Conservation (phyloP, 2,888 invertebrate genomes). For the Meghimatium bilineatum region DNA sequence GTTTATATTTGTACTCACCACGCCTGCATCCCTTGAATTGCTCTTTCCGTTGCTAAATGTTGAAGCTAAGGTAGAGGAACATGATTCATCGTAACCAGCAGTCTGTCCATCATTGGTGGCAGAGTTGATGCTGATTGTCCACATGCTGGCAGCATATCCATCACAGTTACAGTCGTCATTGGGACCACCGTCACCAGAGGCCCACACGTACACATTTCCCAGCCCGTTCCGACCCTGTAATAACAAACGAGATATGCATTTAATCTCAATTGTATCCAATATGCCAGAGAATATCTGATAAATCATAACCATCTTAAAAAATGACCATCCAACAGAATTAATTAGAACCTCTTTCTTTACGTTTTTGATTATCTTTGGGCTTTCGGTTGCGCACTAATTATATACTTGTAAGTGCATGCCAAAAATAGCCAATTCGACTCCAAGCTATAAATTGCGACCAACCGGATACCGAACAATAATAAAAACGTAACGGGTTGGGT, state of each 20-base stretch:
- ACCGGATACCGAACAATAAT: no score
- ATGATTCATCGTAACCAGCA: conserved; percentile 99
- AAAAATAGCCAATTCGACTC: no score
- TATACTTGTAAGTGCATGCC: no score
- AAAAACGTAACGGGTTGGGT: no score
- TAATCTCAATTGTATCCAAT: no score
- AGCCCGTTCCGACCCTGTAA: conserved; percentile 93
- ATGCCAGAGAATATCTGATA: no score
- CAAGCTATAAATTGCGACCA: no score
- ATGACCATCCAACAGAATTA: no score
- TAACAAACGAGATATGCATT: neutral
- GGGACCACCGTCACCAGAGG: conserved; percentile 96
- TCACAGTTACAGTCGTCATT: conserved; percentile 99
- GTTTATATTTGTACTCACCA: conserved; percentile 81
- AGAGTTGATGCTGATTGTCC: conserved; percentile 99
- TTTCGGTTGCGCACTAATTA: no score
- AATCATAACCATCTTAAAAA: no score
- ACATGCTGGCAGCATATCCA: conserved; percentile 97
- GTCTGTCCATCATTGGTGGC: conserved; percentile 99
- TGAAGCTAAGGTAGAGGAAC: conserved; percentile 98
- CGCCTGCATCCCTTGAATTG: conserved; percentile 97
- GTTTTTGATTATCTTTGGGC: no score
- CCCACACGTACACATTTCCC: conserved; percentile 99
- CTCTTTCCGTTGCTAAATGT: conserved; percentile 98
- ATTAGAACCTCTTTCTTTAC: no score